Evolutionary conservation across 1,140 invertebrate genomes (phyloP).

Genomic region (Harpegnathos saltator): DNA sequence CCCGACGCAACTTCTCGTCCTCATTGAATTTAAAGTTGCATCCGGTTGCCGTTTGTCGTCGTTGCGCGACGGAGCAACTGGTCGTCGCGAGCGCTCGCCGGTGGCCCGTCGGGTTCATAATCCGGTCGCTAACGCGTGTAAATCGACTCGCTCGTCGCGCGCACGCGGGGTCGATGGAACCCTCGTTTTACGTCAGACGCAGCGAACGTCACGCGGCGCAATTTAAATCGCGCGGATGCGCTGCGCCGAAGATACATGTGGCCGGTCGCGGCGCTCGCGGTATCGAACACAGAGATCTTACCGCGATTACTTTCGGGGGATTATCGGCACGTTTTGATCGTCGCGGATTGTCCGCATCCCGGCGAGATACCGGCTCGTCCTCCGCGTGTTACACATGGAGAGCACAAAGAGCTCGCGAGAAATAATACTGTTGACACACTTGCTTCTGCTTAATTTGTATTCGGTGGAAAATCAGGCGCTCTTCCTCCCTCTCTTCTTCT

Average conservation of each 20-base stretch:
- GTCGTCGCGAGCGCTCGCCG: background rate
- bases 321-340: background rate
- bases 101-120: slow-evolving; percentile 37
- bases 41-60: slow-evolving; percentile 15
- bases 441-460: too few species aligned
- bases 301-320: background rate
- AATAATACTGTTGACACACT: too few species aligned
- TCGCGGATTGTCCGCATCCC: background rate
- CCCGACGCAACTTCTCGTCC: background rate
- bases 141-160: slow-evolving; percentile 34
- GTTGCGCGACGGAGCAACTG: slow-evolving; percentile 2
- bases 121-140: slow-evolving; percentile 5
- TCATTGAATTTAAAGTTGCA: slow-evolving; percentile 8
- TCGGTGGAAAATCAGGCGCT: too few species aligned
- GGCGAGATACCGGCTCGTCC: too few species aligned
- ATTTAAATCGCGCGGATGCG: background rate
- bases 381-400: too few species aligned
- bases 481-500: too few species aligned
- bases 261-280: background rate
- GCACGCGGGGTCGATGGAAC: background rate
- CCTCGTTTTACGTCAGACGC: slow-evolving; percentile 20
- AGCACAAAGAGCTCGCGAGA: too few species aligned
- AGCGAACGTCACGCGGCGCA: background rate
- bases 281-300: background rate
- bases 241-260: background rate